Evolutionary conservation across 2,888 invertebrate species (phyloP), one percentile per base, ranked within the genome.

Genomic region (Lasioglossum lativentre): DNA sequence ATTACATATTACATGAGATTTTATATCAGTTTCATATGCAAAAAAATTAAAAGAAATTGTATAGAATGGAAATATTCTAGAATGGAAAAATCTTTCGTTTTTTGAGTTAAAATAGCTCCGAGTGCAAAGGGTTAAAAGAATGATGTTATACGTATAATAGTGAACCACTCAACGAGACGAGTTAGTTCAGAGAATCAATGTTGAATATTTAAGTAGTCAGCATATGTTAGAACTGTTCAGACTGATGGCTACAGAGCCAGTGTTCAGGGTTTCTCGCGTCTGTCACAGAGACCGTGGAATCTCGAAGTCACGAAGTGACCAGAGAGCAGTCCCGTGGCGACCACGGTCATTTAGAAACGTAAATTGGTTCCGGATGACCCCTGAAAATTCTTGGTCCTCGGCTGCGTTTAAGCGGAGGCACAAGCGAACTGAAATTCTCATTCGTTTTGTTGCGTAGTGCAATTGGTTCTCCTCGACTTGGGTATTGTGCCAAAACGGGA

Each of bases 281-380:
- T 59, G 83, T 83, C 77, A 77, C 76, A 23, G 83, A 73, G 56
- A 73, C 45, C 45, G 66, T 56, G 82, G 73, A 82, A 74, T 74
- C 40, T 23, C 71, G n/a, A 45, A 34, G 70, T 59, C 23, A 10
- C 30, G 56, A 45, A 52, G 4, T 71, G 34, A 52, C n/a, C 16
- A 73, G 82, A 30, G 72, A 30, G 47, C 34, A 59, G 56, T 79
- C 71, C 68, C 40, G 47, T 16, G 34, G 16, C 63, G 40, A 70
- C 34, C 82, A 45, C 63, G 63, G 12, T 75, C 42, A 47, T 79
- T 16, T 59, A 40, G 71, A 72, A 76, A 81, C 72, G 83, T 81
- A 83, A 83, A 83, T 83, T 81, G 68, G 12, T 79, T 79, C 72
- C 52, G 56, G 40, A 30, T n/a, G 68, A 82, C 59, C 74, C 16